Conservation (phyloP, 2,113 vertebrate genomes). For the Coryphaenoides rupestris region DNA sequence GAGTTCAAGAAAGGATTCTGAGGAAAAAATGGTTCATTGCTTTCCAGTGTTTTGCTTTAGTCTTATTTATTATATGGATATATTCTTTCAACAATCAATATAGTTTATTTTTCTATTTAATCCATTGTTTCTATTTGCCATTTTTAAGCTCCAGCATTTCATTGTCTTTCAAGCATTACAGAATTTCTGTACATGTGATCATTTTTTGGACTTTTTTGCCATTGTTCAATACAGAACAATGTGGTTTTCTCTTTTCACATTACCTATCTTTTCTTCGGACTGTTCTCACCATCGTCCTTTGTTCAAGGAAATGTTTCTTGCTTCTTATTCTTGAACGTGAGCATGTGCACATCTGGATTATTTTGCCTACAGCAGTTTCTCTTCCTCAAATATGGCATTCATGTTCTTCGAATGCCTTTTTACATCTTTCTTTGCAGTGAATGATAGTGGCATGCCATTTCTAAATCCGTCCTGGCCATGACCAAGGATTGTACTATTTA, state of each 20-base stretch:
- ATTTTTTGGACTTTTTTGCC: neutral
- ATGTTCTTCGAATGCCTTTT: neutral
- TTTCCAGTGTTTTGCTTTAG: too few relatives aligned
- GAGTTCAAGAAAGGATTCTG: too few relatives aligned
- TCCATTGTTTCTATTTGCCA: neutral
- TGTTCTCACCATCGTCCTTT: slow-evolving; percentile 6
- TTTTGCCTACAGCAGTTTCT: neutral
- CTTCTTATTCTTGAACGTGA: neutral
- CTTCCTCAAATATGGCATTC: neutral
- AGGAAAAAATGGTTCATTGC: too few relatives aligned
- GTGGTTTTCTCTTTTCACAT: neutral
- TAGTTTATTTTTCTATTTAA: too few relatives aligned
- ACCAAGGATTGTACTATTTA: neutral
- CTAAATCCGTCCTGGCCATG: neutral
- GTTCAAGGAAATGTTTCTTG: neutral
- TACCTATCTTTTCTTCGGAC: neutral
- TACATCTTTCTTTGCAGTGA: neutral
- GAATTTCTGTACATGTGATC: neutral
- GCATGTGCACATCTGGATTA: neutral
- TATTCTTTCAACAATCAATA: too few relatives aligned
- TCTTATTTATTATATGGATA: too few relatives aligned
- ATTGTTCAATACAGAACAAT: slow-evolving; percentile 21
- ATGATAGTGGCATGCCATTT: neutral
- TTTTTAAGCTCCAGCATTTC: neutral
- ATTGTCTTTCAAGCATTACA: neutral